A percentile compares a stretch with the other conserved stretches of the same genome.
phyloP scores from a whole-genome alignment of 2,797 vertebrate genomes.

The Macropus fuliginosus region DNA sequence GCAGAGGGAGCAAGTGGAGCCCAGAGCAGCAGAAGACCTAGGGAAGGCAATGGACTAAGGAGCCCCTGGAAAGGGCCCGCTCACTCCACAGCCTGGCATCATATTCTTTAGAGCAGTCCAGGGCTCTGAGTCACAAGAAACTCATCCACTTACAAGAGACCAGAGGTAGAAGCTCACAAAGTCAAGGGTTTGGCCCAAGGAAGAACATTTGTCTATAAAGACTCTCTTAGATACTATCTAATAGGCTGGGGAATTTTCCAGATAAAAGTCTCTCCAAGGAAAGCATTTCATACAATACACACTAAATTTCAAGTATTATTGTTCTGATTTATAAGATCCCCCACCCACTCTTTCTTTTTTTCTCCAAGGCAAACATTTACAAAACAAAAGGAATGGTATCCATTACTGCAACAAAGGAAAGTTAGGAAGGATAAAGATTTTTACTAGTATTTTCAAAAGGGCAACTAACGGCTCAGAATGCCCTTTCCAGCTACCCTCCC shows the following conservation, averaged over 20 bases:
- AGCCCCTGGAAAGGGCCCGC: background rate
- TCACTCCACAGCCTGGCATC: background rate
- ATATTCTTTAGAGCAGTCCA: background rate
- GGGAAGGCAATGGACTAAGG: background rate
- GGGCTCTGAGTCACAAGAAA: background rate
- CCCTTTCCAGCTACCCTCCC: background rate
- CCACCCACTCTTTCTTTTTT: background rate
- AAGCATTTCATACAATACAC: background rate
- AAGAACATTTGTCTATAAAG: background rate
- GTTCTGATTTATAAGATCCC: background rate
- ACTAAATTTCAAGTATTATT: background rate
- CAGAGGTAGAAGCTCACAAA: constrained; percentile 12
- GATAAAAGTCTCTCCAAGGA: background rate
- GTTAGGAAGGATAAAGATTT: background rate
- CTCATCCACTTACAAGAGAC: background rate
- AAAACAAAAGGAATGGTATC: background rate
- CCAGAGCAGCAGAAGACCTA: background rate
- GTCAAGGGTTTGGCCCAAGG: background rate
- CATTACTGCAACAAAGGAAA: background rate
- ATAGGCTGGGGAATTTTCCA: background rate
- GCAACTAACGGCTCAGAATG: background rate
- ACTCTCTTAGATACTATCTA: background rate
- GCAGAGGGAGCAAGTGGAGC: background rate
- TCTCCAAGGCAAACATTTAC: background rate
- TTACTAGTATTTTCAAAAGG: background rate